phyloP scores from a whole-genome alignment of 2,797 vertebrate species.

The Diceros bicornis region DNA sequence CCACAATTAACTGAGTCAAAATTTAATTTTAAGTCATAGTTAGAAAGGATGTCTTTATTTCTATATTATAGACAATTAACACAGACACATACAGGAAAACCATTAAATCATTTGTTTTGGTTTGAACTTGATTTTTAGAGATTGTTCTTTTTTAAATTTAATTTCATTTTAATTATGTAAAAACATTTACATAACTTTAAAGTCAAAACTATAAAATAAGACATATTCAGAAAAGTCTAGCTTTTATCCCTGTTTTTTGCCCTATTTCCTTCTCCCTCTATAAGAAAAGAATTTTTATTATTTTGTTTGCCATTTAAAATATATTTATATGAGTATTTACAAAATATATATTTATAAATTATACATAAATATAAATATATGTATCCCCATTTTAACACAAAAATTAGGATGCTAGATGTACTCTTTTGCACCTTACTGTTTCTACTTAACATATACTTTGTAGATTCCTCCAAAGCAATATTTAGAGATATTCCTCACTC shows the following conservation, averaged over 20 bases:
- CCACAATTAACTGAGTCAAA: not conserved
- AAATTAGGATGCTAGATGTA: not conserved
- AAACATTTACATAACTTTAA: not conserved
- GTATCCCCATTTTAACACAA: not conserved
- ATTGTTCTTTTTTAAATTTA: not conserved
- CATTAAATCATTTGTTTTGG: not conserved
- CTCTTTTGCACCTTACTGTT: not conserved
- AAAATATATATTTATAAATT: not conserved
- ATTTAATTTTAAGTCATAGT: not conserved
- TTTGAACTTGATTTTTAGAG: not conserved
- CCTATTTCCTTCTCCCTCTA: not conserved
- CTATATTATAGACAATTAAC: not conserved
- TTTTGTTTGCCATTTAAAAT: not conserved
- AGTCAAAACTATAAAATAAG: not conserved
- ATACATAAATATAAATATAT: not conserved
- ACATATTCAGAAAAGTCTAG: not conserved
- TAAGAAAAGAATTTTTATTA: not conserved
- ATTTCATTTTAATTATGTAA: not conserved
- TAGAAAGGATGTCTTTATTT: not conserved
- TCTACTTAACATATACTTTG: not conserved
- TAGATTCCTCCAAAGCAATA: not conserved
- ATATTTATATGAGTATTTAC: not conserved
- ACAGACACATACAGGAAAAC: not conserved
- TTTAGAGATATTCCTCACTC: not conserved
- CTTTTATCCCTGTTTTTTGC: not conserved